A percentile compares a stretch with the other conserved stretches of the same genome.
phyloP scores from a whole-genome alignment of 2,888 invertebrate species.

The Eupithecia pulchellata region DNA sequence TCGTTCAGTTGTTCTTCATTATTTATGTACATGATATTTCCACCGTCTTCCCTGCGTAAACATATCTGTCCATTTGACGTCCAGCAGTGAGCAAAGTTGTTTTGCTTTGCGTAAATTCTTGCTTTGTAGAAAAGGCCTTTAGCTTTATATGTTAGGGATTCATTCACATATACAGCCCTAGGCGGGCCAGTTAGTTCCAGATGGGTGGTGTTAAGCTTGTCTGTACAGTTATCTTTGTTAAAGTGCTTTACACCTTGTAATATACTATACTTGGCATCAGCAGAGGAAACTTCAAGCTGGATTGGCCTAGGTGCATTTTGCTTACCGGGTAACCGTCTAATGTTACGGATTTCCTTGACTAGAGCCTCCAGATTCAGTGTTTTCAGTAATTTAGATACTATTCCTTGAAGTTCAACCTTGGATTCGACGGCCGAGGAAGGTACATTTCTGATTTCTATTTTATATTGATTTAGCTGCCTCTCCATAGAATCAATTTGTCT shows the following conservation, averaged over 20 bases:
- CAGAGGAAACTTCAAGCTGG: background rate
- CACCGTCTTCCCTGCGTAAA: too few species aligned
- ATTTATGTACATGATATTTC: background rate
- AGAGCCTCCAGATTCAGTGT: too few species aligned
- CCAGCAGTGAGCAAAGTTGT: slow-evolving; percentile 5
- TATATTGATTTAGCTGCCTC: too few species aligned
- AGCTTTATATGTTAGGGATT: background rate
- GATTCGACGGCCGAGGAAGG: too few species aligned
- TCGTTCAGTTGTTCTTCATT: background rate
- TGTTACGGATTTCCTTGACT: too few species aligned
- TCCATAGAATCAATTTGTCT: too few species aligned
- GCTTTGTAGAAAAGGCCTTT: background rate
- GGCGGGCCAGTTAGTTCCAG: background rate
- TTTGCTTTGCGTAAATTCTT: background rate
- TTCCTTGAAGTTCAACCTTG: too few species aligned
- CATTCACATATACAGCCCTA: background rate
- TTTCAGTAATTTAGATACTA: too few species aligned
- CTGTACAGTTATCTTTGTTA: background rate
- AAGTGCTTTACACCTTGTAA: background rate
- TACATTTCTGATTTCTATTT: too few species aligned
- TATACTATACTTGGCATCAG: background rate
- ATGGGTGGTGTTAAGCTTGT: background rate
- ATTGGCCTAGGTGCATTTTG: too few species aligned
- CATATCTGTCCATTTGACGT: background rate
- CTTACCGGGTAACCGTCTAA: too few species aligned